These are phyloP conservation scores for Steinernema carpocapsae DNA, from an alignment of 2,888 invertebrate genomes.

Conservation along the genomic window DNA sequence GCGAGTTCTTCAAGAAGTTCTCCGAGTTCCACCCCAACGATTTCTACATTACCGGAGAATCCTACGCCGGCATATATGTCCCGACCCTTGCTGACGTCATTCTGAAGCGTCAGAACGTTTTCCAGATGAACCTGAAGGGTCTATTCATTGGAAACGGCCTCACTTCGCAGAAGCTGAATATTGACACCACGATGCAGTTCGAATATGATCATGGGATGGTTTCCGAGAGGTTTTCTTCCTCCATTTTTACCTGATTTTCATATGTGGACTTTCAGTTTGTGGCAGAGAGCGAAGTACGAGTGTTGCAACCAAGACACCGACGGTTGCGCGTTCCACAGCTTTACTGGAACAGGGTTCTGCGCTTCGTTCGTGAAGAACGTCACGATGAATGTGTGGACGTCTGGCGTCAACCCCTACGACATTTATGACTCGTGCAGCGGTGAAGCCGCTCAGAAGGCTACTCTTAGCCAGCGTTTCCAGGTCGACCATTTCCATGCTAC, in stretches of 20 bases:
- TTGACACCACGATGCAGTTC: conserved; percentile 66
- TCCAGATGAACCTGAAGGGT: conserved; percentile 58
- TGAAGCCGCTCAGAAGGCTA: conserved; percentile 52
- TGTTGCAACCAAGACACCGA: conserved; percentile 66
- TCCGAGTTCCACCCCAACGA: conserved; percentile 70
- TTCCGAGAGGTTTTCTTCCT: conserved; percentile 58
- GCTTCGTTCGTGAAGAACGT: conserved; percentile 62
- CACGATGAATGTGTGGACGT: conserved; percentile 66
- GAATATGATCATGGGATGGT: conserved; percentile 68
- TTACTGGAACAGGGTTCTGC: conserved; percentile 46
- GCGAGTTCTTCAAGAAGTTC: conserved; percentile 71
- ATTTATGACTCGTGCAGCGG: conserved; percentile 52
- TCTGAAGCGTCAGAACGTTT: conserved; percentile 48
- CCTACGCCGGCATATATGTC: conserved; percentile 71
- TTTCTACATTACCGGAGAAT: conserved; percentile 72
- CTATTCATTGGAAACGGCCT: conserved; percentile 68
- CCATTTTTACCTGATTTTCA: not conserved
- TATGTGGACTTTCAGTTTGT: conserved; percentile 38
- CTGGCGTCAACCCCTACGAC: conserved; percentile 65
- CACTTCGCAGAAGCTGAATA: conserved; percentile 65
- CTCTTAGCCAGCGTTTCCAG: not conserved
- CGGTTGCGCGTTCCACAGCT: conserved; percentile 59
- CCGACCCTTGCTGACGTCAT: conserved; percentile 70
- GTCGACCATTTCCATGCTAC: not conserved
- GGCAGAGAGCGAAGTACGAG: conserved; percentile 60